Evolutionary conservation across 2,888 invertebrate genomes (phyloP).

Genomic region (Meliscaeva auricollis): DNA sequence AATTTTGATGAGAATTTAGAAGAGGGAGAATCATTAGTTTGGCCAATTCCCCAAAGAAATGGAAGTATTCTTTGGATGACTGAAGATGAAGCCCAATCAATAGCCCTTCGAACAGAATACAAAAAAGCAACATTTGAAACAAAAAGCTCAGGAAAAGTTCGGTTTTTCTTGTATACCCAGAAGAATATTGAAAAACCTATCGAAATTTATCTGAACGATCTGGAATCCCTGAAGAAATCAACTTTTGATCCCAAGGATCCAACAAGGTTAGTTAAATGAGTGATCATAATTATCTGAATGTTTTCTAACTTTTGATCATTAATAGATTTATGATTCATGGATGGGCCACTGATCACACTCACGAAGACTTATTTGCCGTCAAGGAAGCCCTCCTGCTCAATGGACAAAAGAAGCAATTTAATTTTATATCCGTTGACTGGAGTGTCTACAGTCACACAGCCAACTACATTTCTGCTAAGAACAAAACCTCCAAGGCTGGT

Average conservation of each 20-base stretch:
- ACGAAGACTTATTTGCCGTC: slow-evolving; percentile 63
- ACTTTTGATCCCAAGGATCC: slow-evolving; percentile 45
- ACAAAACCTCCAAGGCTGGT: slow-evolving; percentile 76
- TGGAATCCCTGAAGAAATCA: slow-evolving; percentile 25
- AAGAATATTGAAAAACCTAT: slow-evolving; percentile 20
- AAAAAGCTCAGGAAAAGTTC: slow-evolving; percentile 22
- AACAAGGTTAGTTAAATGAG: slow-evolving; percentile 83
- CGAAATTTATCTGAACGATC: slow-evolving; percentile 39
- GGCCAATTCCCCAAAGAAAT: slow-evolving; percentile 64
- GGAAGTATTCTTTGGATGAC: slow-evolving; percentile 61
- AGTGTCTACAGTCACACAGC: slow-evolving; percentile 84
- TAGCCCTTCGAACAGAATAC: slow-evolving; percentile 24
- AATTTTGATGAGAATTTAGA: slow-evolving; percentile 27
- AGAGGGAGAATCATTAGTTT: slow-evolving; percentile 12
- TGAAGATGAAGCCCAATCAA: slow-evolving; percentile 14
- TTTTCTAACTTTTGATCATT: not conserved
- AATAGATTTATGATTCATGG: slow-evolving; percentile 78
- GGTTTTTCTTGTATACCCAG: slow-evolving; percentile 62
- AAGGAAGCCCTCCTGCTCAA: slow-evolving; percentile 85
- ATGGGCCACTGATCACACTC: slow-evolving; percentile 72
- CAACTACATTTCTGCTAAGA: slow-evolving; percentile 85
- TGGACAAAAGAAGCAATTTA: slow-evolving; percentile 85
- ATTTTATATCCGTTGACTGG: slow-evolving; percentile 87
- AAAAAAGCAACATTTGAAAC: not conserved
- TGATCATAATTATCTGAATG: not conserved